Evolutionary conservation across 1,140 invertebrate genomes (phyloP).

Genomic region (Homalodisca vitripennis): DNA sequence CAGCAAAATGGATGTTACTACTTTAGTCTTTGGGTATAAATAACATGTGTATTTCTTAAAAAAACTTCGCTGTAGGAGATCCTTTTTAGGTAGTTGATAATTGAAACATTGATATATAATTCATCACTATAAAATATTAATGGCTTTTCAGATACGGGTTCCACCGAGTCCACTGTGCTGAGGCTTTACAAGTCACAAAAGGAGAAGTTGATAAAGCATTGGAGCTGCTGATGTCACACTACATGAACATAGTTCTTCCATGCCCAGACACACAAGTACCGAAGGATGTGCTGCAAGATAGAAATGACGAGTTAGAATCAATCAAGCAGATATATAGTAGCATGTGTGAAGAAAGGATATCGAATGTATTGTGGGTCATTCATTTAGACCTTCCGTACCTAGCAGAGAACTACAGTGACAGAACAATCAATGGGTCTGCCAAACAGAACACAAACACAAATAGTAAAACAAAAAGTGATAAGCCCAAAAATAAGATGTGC

Average conservation of each 20-base stretch:
- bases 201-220: constrained; percentile 65
- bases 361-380: constrained; percentile 63
- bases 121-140: too few species aligned
- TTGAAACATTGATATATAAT: too few species aligned
- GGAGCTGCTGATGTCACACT: constrained; percentile 65
- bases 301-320: constrained; percentile 66
- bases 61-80: too few species aligned
- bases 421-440: constrained; percentile 10
- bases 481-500: constrained; percentile 56
- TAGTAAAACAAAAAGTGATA: constrained; percentile 6
- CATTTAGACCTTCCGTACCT: constrained; percentile 66
- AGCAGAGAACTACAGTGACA: constrained; percentile 50
- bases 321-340: constrained; percentile 72
- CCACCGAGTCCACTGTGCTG: constrained; percentile 66
- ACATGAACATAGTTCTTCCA: constrained; percentile 55
- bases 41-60: too few species aligned
- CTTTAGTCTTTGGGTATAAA: too few species aligned
- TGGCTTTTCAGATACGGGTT: constrained; percentile 66
- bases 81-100: not conserved
- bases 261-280: constrained; percentile 43
- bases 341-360: constrained; percentile 57
- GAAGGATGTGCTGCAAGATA: constrained; percentile 60
- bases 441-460: constrained; percentile 34
- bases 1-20: too few species aligned
- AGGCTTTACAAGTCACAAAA: constrained; percentile 63